phyloP scores from a whole-genome alignment of 1,140 invertebrate genomes.

The Bombus terrestris region DNA sequence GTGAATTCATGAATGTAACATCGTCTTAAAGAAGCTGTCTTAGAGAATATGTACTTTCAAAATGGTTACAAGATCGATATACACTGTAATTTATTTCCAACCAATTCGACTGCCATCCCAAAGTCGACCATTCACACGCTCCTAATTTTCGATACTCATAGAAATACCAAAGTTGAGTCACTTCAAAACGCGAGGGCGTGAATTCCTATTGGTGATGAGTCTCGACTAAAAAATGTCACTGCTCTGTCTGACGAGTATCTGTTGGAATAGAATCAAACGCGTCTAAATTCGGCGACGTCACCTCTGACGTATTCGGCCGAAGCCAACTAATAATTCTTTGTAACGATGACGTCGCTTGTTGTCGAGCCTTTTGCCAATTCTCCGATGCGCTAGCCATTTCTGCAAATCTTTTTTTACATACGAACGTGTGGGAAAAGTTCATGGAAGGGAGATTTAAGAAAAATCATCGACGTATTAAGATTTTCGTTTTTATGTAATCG shows the following conservation, averaged over 20 bases:
- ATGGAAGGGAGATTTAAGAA: too few species aligned
- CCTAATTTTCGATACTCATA: too few species aligned
- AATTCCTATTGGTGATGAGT: neutral
- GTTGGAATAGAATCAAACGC: slow-evolving; percentile 26
- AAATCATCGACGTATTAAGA: neutral
- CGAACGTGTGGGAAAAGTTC: too few species aligned
- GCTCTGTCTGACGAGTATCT: neutral
- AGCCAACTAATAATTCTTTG: slow-evolving; percentile 12
- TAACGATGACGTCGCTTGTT: neutral
- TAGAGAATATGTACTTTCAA: neutral
- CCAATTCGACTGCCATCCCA: neutral
- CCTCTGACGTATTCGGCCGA: neutral
- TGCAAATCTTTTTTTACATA: neutral
- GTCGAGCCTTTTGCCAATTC: slow-evolving; percentile 22
- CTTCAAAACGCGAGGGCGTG: neutral
- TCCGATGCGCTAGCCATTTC: neutral
- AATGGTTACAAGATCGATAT: neutral
- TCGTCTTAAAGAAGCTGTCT: neutral
- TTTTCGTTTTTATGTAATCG: neutral
- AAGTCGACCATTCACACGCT: neutral
- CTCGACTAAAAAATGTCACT: neutral
- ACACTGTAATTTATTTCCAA: neutral
- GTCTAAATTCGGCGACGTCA: slow-evolving; percentile 27
- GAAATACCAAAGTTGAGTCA: slow-evolving; percentile 13
- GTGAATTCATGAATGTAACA: neutral